Percentiles rank a stretch among this genome's conserved stretches.
These are phyloP conservation scores for Poecilobothrus nobilitatus DNA, from an alignment of 2,888 invertebrate species.

Conservation along the genomic window DNA sequence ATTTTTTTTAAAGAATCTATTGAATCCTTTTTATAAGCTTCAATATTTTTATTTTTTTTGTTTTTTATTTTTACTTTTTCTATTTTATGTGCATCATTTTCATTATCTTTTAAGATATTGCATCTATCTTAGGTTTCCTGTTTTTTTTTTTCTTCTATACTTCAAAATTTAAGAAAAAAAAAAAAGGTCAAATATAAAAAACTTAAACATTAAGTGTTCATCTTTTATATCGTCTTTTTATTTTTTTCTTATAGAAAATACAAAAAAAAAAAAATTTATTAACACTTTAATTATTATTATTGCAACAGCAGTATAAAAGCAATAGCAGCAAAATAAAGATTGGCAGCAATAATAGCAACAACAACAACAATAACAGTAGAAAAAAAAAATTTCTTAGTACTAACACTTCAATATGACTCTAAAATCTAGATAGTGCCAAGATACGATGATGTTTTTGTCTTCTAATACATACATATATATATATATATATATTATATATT, in stretches of 20 bases:
- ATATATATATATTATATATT: too few relatives aligned
- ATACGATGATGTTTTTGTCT: too few relatives aligned
- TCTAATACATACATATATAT: too few relatives aligned
- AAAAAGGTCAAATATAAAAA: background rate
- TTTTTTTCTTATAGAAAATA: too few relatives aligned
- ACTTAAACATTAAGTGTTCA: background rate
- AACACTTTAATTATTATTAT: slow-evolving; percentile 6
- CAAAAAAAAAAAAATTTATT: background rate
- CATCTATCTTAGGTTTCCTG: background rate
- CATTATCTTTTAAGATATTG: background rate
- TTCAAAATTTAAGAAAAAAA: background rate
- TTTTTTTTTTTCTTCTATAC: background rate
- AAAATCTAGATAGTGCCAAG: too few relatives aligned
- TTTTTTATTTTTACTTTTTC: background rate
- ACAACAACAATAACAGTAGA: too few relatives aligned
- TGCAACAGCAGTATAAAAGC: background rate
- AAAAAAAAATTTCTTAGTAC: too few relatives aligned
- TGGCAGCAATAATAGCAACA: too few relatives aligned
- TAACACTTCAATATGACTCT: too few relatives aligned
- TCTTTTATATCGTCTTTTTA: background rate
- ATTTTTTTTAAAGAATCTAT: background rate
- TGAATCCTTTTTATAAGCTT: background rate
- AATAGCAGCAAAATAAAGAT: background rate
- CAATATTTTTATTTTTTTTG: too few relatives aligned
- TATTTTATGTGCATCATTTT: background rate